Base-by-base conservation (phyloP, 2,888 invertebrate species). In the Ellobium chinense region DNA sequence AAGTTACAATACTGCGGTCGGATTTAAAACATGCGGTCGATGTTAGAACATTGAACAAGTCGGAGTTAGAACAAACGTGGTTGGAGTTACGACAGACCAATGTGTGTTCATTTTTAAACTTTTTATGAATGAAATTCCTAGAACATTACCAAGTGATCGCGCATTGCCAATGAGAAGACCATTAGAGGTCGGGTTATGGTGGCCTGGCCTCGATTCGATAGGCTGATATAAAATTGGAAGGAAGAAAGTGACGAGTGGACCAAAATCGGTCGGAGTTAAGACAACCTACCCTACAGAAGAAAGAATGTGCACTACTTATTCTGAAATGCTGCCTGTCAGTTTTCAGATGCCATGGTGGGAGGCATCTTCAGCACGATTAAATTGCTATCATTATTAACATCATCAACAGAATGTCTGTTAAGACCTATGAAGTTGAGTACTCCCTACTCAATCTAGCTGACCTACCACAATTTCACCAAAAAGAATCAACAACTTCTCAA, bases 1-100 rank as follows among this genome's bases (percentile, higher is more conserved):
- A 60, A 60, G 60, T 60, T 60, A 60, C 60, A 60, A 60, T n/a
- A 60, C 60, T 60, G 60, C 60, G 60, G 21, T 60, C 60, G 60
- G 60, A 60, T 60, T 60, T 60, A 60, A 60, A 60, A 60, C 60
- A 60, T 60, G 60, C n/a, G 60, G 60, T 60, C 60, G n/a, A 27
- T 60, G 60, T 60, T 60, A 60, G 60, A 60, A 60, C 60, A 60
- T 60, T 60, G 60, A 14, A 60, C 60, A 60, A n/a, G 60, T 60
- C n/a, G 60, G n/a, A 60, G 60, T 60, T 60, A 60, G 60, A 60
- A 27, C 60, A 60, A 60, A 7, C 60, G 60, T 60, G 60, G 60
- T 60, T n/a, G 60, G 60, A n/a, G 60, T 60, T 14, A 60, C 46
- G 60, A 60, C 60, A 60, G 60, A 60, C 9, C 27, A 27, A 27